Evolutionary conservation across 2,888 invertebrate species (phyloP).

Genomic region (Pterostichus niger): DNA sequence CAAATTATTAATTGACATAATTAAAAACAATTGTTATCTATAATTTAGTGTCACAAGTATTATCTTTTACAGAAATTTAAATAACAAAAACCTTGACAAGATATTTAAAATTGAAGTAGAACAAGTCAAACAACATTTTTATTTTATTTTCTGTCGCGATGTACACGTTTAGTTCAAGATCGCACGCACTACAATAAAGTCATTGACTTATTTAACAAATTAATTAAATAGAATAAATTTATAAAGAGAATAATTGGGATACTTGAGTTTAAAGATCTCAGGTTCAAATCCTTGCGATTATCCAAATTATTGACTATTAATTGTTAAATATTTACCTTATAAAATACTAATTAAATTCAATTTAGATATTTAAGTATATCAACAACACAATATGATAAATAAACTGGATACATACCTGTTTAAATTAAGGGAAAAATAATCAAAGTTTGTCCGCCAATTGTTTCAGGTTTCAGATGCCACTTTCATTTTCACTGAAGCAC

Average conservation of each 20-base stretch:
- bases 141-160: constrained; percentile 35
- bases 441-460: not conserved
- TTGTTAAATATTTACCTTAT: too few relatives aligned
- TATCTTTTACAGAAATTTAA: too few relatives aligned
- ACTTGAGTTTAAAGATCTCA: too few relatives aligned
- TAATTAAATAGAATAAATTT: not conserved
- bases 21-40: too few relatives aligned
- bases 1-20: too few relatives aligned
- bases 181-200: constrained; percentile 9
- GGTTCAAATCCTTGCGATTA: too few relatives aligned
- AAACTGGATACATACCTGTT: constrained; percentile 16
- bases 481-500: constrained; percentile 35
- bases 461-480: not conserved
- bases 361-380: too few relatives aligned
- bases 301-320: too few relatives aligned
- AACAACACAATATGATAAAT: too few relatives aligned
- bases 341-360: too few relatives aligned
- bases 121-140: constrained; percentile 51
- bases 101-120: constrained; percentile 23
- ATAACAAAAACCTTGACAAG: constrained; percentile 11
- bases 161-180: constrained; percentile 39
- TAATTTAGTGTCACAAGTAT: too few relatives aligned
- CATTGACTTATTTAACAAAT: constrained; percentile 32
- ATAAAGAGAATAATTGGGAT: not conserved
- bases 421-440: not conserved